Percentiles rank a stretch among this genome's conserved stretches.
Evolutionary conservation across 2,113 vertebrate species (phyloP).

Genomic region (Pygoscelis adeliae): DNA sequence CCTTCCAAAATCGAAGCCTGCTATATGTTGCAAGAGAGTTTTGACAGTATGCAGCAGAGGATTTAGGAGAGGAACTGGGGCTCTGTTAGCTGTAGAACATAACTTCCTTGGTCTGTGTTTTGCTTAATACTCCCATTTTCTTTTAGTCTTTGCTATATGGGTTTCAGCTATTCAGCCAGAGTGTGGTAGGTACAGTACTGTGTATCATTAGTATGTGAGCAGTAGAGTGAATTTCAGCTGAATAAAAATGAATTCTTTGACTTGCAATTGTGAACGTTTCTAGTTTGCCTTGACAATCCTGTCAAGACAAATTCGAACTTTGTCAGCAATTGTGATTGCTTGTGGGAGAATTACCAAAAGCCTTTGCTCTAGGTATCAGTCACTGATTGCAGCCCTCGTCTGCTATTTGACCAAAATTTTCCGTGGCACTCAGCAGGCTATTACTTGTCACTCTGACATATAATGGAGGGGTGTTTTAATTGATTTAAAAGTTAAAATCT

Average conservation of each 20-base stretch:
- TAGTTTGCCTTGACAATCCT: conserved; percentile 59
- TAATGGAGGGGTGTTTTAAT: conserved; percentile 59
- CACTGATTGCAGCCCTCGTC: conserved; percentile 66
- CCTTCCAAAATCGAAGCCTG: neutral
- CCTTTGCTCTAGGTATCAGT: conserved; percentile 64
- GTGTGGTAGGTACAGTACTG: neutral
- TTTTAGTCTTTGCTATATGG: neutral
- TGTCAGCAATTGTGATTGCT: conserved; percentile 50
- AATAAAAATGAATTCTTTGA: conserved; percentile 53
- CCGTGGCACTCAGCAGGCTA: conserved; percentile 62
- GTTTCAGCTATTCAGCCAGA: neutral
- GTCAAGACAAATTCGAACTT: conserved; percentile 67
- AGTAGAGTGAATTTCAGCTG: conserved; percentile 34
- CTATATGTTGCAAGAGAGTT: neutral
- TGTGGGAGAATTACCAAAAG: conserved; percentile 38
- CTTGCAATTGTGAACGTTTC: conserved; percentile 50
- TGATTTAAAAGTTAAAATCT: conserved; percentile 55
- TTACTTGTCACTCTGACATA: conserved; percentile 64
- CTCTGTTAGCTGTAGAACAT: neutral
- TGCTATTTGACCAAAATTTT: conserved; percentile 72
- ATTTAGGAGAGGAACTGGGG: neutral
- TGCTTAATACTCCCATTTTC: neutral
- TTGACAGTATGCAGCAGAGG: neutral
- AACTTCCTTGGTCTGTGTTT: neutral
- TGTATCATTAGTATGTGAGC: conserved; percentile 40